phyloP scores from a whole-genome alignment of 1,140 invertebrate species.

The Chironomus striatipennis region DNA sequence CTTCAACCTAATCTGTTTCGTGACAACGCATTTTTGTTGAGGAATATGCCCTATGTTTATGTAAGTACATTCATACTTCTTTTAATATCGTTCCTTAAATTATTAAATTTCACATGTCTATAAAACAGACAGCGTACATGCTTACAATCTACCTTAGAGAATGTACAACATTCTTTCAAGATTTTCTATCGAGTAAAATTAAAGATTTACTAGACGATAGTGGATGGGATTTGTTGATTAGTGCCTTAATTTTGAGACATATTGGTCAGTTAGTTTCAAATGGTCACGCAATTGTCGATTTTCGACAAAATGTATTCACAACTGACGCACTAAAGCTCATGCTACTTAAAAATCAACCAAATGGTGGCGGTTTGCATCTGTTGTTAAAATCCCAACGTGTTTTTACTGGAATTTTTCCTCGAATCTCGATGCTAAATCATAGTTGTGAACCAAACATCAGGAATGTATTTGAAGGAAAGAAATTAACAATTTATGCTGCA shows the following conservation, averaged over 20 bases:
- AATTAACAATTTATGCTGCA: slow-evolving; percentile 28
- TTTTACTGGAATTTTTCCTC: slow-evolving; percentile 26
- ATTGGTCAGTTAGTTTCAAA: slow-evolving; percentile 25
- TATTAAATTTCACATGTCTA: background rate
- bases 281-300: slow-evolving; percentile 24
- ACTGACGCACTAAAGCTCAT: background rate
- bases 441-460: slow-evolving; percentile 24
- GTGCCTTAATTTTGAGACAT: slow-evolving; percentile 22
- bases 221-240: slow-evolving; percentile 22
- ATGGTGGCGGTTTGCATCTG: background rate
- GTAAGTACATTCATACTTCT: background rate
- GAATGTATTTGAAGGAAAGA: slow-evolving; percentile 21
- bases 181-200: background rate
- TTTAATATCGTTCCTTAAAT: no score
- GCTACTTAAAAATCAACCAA: background rate
- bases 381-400: background rate
- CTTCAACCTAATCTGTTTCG: slow-evolving; percentile 16
- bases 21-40: background rate
- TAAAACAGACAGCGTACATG: slow-evolving; percentile 24
- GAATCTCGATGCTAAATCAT: slow-evolving; percentile 25
- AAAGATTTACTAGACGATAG: background rate
- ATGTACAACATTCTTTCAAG: slow-evolving; percentile 16
- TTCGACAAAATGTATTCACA: slow-evolving; percentile 5
- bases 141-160: slow-evolving; percentile 20
- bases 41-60: background rate